Evolutionary conservation across 1,140 invertebrate species (phyloP).

Genomic region (Micrasema minimum): DNA sequence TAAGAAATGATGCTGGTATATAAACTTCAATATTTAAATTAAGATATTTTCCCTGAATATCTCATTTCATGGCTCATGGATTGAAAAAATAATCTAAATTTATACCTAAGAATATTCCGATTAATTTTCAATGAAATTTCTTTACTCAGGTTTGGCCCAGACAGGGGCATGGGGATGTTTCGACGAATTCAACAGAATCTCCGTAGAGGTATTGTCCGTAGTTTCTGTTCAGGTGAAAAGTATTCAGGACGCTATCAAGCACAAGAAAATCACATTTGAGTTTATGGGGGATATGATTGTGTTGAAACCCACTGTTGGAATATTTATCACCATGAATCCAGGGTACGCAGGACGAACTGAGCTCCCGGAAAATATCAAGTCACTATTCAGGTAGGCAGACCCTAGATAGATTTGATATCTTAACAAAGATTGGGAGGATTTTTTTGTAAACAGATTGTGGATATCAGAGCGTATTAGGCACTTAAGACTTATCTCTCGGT

Average conservation of each 20-base stretch:
- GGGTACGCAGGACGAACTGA: slow-evolving; percentile 88
- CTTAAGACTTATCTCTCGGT: no score
- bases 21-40: no score
- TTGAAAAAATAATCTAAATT: no score
- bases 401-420: no score
- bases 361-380: slow-evolving; percentile 85
- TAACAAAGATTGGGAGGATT: no score
- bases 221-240: slow-evolving; percentile 88
- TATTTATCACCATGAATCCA: slow-evolving; percentile 97
- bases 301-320: slow-evolving; percentile 82
- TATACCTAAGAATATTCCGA: no score
- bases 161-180: slow-evolving; percentile 97
- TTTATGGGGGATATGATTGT: slow-evolving; percentile 86
- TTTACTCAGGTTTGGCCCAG: slow-evolving; percentile 77
- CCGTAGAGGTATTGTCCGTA: slow-evolving; percentile 92
- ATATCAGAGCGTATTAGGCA: no score
- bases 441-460: no score
- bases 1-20: no score
- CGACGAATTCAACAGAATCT: slow-evolving; percentile 95
- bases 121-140: not conserved
- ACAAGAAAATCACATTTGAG: slow-evolving; percentile 81
- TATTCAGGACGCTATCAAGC: slow-evolving; percentile 87
- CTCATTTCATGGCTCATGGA: no score
- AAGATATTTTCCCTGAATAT: no score
- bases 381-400: slow-evolving; percentile 71